phyloP scores from a whole-genome alignment of 92 coral and sea anemone genomes.

The Parazoanthus swiftii region DNA sequence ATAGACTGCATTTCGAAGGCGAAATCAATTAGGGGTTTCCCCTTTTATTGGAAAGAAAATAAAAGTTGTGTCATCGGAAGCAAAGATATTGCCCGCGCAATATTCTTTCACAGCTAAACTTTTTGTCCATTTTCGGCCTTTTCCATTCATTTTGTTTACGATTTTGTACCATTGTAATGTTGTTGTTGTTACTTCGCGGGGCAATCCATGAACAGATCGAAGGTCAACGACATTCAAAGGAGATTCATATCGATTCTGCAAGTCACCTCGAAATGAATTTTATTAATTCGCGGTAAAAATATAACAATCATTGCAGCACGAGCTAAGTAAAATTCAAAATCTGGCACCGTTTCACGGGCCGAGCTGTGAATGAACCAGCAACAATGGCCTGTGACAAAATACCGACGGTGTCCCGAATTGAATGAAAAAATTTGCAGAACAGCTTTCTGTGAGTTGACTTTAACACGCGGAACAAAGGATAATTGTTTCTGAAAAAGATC shows the following conservation, averaged over 20 bases:
- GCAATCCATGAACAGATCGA: constrained; percentile 26
- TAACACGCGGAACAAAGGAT: neutral
- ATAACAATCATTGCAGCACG: neutral
- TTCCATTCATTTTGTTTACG: constrained; percentile 49
- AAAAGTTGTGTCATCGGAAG: neutral
- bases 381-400: constrained; percentile 39
- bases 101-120: neutral
- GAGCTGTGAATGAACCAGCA: constrained; percentile 17
- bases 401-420: constrained; percentile 39
- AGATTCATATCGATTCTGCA: neutral
- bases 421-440: constrained; percentile 34
- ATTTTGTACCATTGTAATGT: constrained; percentile 43
- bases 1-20: neutral
- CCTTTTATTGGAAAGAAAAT: constrained; percentile 18
- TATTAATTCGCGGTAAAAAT: neutral
- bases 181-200: constrained; percentile 43
- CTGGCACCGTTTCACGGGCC: neutral
- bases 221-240: constrained; percentile 33
- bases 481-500: neutral
- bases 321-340: neutral
- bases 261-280: constrained; percentile 8
- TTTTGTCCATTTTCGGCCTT: neutral
- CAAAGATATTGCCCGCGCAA: neutral
- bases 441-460: neutral
- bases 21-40: constrained; percentile 17